Percentiles rank a stretch among this genome's conserved stretches.
Conservation (phyloP, 2,888 invertebrate genomes). For the Euclidia mi region DNA sequence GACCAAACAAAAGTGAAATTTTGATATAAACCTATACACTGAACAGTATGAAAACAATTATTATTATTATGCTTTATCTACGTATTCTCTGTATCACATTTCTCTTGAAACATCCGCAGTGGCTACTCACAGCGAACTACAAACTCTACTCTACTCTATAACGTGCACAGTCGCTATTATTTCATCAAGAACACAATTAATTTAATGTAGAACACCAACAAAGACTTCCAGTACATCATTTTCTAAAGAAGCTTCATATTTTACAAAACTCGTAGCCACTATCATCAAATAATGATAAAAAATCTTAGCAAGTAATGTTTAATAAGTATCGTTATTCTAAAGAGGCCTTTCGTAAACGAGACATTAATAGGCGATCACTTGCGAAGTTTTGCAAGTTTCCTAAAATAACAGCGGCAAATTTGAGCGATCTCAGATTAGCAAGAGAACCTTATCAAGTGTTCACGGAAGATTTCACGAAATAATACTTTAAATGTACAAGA, state of each 20-base stretch:
- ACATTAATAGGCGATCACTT: constrained; percentile 26
- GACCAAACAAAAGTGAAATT: too few species aligned
- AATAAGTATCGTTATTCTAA: constrained; percentile 17
- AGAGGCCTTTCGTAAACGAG: too few species aligned
- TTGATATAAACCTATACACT: too few species aligned
- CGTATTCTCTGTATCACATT: too few species aligned
- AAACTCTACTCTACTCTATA: neutral
- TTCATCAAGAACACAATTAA: neutral
- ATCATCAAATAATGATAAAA: constrained; percentile 3
- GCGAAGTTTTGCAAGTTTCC: constrained; percentile 22
- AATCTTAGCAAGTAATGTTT: constrained; percentile 11
- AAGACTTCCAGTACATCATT: too few species aligned
- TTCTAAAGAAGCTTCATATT: too few species aligned
- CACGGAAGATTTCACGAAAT: constrained; percentile 31
- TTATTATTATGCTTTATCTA: too few species aligned
- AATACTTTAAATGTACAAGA: too few species aligned
- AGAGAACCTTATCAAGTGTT: constrained; percentile 28
- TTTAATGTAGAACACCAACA: neutral
- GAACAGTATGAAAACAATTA: too few species aligned
- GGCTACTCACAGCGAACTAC: too few species aligned
- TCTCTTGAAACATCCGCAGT: too few species aligned
- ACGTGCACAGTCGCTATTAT: neutral
- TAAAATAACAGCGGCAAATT: constrained; percentile 40
- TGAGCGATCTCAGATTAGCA: constrained; percentile 26
- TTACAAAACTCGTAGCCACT: neutral